A percentile compares a stretch with the other conserved stretches of the same genome.
Conservation (phyloP, 2,888 invertebrate genomes). For the Eledone cirrhosa region DNA sequence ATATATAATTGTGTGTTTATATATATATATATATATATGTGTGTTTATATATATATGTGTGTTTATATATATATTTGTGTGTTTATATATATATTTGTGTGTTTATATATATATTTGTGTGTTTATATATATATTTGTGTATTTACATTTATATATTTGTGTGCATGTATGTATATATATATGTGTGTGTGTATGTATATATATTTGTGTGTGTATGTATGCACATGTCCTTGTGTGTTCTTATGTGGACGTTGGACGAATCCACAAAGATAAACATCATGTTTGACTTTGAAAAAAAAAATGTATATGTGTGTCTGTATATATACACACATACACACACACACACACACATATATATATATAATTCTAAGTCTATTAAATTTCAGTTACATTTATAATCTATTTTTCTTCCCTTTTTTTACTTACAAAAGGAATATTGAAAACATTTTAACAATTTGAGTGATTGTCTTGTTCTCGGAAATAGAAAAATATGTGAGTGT, state of each 20-base stretch:
- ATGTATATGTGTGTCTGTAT: background rate
- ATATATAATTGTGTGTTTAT: background rate
- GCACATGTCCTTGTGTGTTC: background rate
- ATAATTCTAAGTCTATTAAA: background rate
- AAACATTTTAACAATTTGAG: no score
- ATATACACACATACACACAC: background rate
- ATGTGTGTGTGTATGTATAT: background rate
- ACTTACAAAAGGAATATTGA: no score
- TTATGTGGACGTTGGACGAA: background rate
- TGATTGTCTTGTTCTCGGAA: no score
- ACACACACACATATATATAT: background rate
- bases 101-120: background rate
- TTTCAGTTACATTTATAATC: no score
- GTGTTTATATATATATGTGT: background rate
- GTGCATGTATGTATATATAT: background rate
- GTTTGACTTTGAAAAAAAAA: background rate
- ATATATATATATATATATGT: background rate
- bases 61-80: background rate
- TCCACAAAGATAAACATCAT: background rate
- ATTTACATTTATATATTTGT: background rate
- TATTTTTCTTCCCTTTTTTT: no score
- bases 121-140: background rate
- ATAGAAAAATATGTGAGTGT: no score
- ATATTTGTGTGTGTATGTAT: background rate
- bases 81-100: background rate